Base-by-base conservation (phyloP, 2,888 invertebrate genomes). In the Amblyjoppa proteus region DNA sequence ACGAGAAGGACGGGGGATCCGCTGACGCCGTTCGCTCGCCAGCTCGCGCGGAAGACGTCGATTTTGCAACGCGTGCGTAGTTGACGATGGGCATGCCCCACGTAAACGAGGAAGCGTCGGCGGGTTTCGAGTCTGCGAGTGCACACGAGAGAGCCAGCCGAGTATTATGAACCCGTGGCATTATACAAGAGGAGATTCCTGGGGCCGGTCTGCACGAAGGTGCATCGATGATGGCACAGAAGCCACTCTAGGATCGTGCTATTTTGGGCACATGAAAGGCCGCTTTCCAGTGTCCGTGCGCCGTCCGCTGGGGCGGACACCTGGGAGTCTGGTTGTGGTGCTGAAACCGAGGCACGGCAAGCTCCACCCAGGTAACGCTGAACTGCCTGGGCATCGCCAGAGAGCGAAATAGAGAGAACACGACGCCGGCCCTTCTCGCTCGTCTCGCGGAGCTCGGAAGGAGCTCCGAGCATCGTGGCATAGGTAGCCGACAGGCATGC, bases 51-150 rank as follows among this genome's bases (percentile, higher is more conserved):
- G 70, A 81, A 83, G 81, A 85, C 83, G 83, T 87, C 85, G 84
- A 86, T 86, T 85, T 78, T 83, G 78, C 83, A 85, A 83, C 84
- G 86, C 86, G 77, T 84, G 84, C 86, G 86, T 84, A 87, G 82
- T 86, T 71, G 81, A 82, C 78, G 70, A 58, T 81, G 78, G 69
- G 68, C 76, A 61, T 6, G 61, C 28, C 13, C 45, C n/a, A 56
- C 66, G 78, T 71, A 66, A 74, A 81, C 64, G 75, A 51, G 74
- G 28, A 28, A 69, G 64, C 68, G 64, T 76, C 64, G 75, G 64
- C 31, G 74, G 70, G 41, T 69, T 56, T 34, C 53, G 74, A 34
- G 61, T 61, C 69, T 58, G 20, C 31, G 58, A 49, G 31, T 31
- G 34, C 3, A 41, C 69, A 69, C 3, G 45, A 28, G 66, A 56